Percentiles rank a stretch among this genome's conserved stretches.
These are phyloP conservation scores for Acrocephalus scirpaceus DNA, from an alignment of 2,797 vertebrate species.

Conservation along the genomic window DNA sequence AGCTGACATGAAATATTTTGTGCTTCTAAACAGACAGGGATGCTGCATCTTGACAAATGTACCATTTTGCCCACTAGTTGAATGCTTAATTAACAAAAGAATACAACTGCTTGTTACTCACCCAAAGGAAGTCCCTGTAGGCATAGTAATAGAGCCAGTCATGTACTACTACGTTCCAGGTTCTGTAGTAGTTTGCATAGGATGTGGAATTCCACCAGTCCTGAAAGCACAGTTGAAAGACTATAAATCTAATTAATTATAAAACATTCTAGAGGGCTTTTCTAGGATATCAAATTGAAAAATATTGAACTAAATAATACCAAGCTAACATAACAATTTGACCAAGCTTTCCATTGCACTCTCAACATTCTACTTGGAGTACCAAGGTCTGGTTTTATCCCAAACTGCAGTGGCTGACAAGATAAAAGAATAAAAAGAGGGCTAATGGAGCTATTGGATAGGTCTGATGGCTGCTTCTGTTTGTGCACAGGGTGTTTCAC, in stretches of 20 bases:
- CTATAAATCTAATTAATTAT: neutral
- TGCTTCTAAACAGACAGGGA: neutral
- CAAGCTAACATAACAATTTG: neutral
- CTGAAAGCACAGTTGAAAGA: conserved; percentile 68
- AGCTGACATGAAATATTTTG: neutral
- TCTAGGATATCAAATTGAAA: neutral
- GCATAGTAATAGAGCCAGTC: conserved; percentile 97
- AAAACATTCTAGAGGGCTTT: neutral
- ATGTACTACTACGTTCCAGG: conserved; percentile 97
- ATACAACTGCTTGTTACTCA: conserved; percentile 69
- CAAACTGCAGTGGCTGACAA: neutral
- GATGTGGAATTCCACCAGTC: conserved; percentile 99
- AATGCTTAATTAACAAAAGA: neutral
- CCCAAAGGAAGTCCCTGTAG: conserved; percentile 92
- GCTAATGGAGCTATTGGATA: neutral
- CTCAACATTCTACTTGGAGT: neutral
- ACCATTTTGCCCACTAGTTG: neutral
- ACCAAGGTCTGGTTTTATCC: neutral
- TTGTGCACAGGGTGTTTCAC: neutral
- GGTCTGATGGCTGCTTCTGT: neutral
- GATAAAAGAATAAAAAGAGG: neutral
- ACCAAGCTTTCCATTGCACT: neutral
- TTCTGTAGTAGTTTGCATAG: conserved; percentile 95
- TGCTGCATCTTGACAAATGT: neutral
- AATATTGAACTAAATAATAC: neutral